Conservation (phyloP, 2,113 vertebrate genomes). For the Hiodon alosoides region DNA sequence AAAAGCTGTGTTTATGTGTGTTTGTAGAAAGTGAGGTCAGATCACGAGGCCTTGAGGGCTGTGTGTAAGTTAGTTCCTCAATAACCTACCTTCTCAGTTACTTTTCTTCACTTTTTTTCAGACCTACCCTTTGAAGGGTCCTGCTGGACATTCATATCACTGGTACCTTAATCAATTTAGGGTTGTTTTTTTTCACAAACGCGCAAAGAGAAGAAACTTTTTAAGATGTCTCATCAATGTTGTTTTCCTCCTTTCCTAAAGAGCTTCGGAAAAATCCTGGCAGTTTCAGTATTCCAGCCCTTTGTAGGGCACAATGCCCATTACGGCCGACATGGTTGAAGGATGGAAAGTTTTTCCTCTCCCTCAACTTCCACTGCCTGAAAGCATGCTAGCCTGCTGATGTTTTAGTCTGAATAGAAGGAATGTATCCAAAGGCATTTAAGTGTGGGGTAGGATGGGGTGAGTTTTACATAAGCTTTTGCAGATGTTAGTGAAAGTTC, state of each 20-base stretch:
- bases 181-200: too few relatives aligned
- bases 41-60: too few relatives aligned
- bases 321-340: slow-evolving; percentile 32
- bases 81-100: too few relatives aligned
- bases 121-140: too few relatives aligned
- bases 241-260: neutral
- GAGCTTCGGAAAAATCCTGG: neutral
- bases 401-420: slow-evolving; percentile 52
- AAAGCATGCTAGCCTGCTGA: slow-evolving; percentile 59
- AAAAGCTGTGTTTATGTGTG: too few relatives aligned
- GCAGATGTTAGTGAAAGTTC: slow-evolving; percentile 66
- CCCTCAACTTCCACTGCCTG: slow-evolving; percentile 28
- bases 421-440: slow-evolving; percentile 63
- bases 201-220: too few relatives aligned
- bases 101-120: too few relatives aligned
- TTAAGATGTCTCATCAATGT: too few relatives aligned
- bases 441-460: slow-evolving; percentile 32
- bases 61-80: too few relatives aligned
- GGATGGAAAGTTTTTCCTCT: slow-evolving; percentile 44
- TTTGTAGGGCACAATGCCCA: neutral
- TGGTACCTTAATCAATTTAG: too few relatives aligned
- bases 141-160: too few relatives aligned
- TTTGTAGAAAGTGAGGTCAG: too few relatives aligned
- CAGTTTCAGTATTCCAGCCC: neutral
- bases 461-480: slow-evolving; percentile 57